Percentiles rank a stretch among this genome's conserved stretches.
These are phyloP conservation scores for Tapirus terrestris DNA, from an alignment of 2,113 vertebrate genomes.

Conservation along the genomic window DNA sequence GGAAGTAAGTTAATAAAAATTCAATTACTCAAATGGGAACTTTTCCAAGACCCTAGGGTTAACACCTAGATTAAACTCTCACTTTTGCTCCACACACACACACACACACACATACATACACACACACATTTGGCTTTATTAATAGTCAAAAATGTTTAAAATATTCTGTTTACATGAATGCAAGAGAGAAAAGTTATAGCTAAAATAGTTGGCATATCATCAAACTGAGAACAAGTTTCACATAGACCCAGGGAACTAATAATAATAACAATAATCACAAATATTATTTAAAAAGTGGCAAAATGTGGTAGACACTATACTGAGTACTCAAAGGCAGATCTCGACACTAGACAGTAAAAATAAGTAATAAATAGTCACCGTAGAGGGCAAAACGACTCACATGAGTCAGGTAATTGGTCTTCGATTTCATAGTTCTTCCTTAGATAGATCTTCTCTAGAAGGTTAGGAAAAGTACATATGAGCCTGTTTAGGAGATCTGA, in stretches of 20 bases:
- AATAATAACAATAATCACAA: background rate
- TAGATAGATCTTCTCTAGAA: background rate
- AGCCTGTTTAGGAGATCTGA: background rate
- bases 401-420: background rate
- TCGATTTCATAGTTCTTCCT: background rate
- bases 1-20: slow-evolving; percentile 68
- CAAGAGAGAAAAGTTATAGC: background rate
- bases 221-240: background rate
- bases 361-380: background rate
- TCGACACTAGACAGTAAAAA: background rate
- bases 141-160: slow-evolving; percentile 9
- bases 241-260: background rate
- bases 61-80: slow-evolving; percentile 40
- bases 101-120: background rate
- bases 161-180: background rate
- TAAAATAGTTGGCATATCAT: background rate
- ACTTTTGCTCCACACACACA: background rate
- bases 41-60: slow-evolving; percentile 28
- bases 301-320: background rate
- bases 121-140: background rate
- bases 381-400: background rate
- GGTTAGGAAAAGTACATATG: background rate
- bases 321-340: background rate
- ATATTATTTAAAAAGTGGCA: background rate
- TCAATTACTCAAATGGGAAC: slow-evolving; percentile 46